These are phyloP conservation scores for Parauchenoglanis punctatus DNA, from an alignment of 2,797 vertebrate species.

Conservation along the genomic window DNA sequence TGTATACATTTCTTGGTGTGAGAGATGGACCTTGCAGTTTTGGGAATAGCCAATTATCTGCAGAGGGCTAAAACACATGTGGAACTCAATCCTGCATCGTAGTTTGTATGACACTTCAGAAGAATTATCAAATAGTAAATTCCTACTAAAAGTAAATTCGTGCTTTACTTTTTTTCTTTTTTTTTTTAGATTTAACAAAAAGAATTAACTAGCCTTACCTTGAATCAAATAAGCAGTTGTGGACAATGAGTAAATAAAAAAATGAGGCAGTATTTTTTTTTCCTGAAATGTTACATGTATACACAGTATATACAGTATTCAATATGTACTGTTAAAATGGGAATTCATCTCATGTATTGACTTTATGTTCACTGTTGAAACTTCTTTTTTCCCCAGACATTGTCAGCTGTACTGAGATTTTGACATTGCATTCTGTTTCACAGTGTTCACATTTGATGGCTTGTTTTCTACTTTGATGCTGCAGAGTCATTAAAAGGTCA, in stretches of 20 bases:
- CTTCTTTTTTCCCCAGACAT: not conserved
- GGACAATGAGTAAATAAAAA: not conserved
- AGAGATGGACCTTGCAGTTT: not conserved
- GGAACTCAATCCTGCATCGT: not conserved
- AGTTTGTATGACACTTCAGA: not conserved
- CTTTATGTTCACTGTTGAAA: not conserved
- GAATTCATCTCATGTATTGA: too few species aligned
- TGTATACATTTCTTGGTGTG: not conserved
- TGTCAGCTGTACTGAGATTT: not conserved
- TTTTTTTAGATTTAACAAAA: not conserved
- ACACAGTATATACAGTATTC: too few species aligned
- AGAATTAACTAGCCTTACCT: not conserved
- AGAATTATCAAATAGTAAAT: not conserved
- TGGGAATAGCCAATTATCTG: not conserved
- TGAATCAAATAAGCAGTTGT: not conserved
- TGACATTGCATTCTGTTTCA: not conserved
- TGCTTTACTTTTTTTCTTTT: not conserved
- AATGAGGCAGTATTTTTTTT: not conserved
- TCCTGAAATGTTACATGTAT: too few species aligned
- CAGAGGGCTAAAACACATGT: not conserved
- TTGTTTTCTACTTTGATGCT: conserved; percentile 5
- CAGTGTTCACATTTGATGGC: not conserved
- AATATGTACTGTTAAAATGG: too few species aligned
- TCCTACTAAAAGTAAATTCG: not conserved
- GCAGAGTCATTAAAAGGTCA: not conserved